phyloP scores from a whole-genome alignment of 2,113 vertebrate genomes.

The Colius striatus region DNA sequence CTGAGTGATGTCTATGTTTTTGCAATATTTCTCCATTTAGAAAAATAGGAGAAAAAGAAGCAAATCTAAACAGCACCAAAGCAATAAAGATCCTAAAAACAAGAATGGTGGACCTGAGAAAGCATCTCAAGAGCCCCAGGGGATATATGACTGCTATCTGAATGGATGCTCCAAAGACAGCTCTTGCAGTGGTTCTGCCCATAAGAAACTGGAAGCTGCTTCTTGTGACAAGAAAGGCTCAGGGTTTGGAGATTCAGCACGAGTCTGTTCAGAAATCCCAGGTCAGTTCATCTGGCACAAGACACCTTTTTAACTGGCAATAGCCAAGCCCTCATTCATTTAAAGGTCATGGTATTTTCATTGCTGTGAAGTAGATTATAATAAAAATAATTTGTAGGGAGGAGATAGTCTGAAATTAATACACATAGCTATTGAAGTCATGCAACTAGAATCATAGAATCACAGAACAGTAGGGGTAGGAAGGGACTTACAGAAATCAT shows the following conservation, averaged over 20 bases:
- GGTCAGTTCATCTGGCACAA: constrained; percentile 62
- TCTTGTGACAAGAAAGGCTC: constrained; percentile 61
- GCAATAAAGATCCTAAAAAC: constrained; percentile 75
- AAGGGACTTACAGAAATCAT: too few relatives aligned
- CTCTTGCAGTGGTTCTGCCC: constrained; percentile 42
- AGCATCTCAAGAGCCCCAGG: constrained; percentile 32
- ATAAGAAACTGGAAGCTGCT: constrained; percentile 44
- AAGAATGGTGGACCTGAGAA: constrained; percentile 62
- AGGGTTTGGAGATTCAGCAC: not conserved
- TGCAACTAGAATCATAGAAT: not conserved
- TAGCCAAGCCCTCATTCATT: not conserved
- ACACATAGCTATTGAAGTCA: not conserved
- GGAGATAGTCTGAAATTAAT: not conserved
- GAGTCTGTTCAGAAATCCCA: constrained; percentile 39
- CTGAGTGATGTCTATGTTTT: not conserved
- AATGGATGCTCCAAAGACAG: constrained; percentile 67
- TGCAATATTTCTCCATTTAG: constrained; percentile 45
- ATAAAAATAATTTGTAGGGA: not conserved
- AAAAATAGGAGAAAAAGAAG: constrained; percentile 82
- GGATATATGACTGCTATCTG: constrained; percentile 11
- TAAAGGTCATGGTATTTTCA: not conserved
- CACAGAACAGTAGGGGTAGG: too few relatives aligned
- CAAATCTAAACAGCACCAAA: constrained; percentile 80
- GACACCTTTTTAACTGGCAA: not conserved
- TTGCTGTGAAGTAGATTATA: not conserved